Evolutionary conservation across 2,113 vertebrate genomes (phyloP).

Genomic region (Protobothrops mucrosquamatus): DNA sequence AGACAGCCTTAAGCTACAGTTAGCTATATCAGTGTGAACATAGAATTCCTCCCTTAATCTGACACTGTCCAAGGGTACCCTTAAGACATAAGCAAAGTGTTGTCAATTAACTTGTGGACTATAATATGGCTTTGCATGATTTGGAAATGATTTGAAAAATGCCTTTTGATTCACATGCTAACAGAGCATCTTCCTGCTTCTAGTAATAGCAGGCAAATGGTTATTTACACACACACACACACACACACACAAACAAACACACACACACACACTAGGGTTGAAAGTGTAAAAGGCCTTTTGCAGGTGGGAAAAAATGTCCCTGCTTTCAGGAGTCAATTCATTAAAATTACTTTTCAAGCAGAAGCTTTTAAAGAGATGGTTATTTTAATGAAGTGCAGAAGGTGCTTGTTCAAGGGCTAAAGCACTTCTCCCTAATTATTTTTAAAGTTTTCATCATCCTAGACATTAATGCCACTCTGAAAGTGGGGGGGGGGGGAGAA

Average conservation of each 20-base stretch:
- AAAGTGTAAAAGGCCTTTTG: not conserved
- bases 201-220: not conserved
- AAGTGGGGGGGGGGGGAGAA: not conserved
- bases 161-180: not conserved
- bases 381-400: not conserved
- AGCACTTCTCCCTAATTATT: not conserved
- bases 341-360: not conserved
- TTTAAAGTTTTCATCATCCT: not conserved
- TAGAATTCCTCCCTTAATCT: not conserved
- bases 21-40: not conserved
- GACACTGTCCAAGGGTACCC: not conserved
- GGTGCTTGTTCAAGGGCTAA: not conserved
- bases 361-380: not conserved
- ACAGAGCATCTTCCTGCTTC: not conserved
- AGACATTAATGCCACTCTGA: not conserved
- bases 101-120: too few species aligned
- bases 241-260: too few species aligned
- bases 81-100: not conserved
- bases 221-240: not conserved
- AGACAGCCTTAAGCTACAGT: not conserved
- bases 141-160: not conserved
- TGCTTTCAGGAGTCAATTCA: not conserved
- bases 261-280: not conserved
- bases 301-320: not conserved
- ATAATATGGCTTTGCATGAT: not conserved